Base-by-base conservation (phyloP, 2,113 vertebrate species). In the Hemiscyllium ocellatum region DNA sequence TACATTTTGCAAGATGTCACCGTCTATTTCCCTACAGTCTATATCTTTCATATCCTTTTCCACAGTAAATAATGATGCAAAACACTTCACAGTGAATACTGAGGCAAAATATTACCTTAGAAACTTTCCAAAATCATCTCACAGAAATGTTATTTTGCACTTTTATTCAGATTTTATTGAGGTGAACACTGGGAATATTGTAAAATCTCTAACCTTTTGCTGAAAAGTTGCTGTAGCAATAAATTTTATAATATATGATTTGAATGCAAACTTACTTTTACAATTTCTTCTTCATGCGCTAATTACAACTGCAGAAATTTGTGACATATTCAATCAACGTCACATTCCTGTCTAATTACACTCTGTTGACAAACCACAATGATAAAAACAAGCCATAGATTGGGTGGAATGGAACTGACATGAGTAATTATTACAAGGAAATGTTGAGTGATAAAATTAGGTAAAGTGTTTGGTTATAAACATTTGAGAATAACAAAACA, bases 81-180 rank as follows among this genome's bases (percentile, higher is more conserved):
- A 47, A 47, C 1, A 47, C 42, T 47, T 47, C 42, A 47, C 42
- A 47, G 42, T 47, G 1, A 47, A 47, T 47, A 47, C 42, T 47
- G 42, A 47, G 0, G 42, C 42, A 47, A 47, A 47, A 47, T 72
- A 80, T 37, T 3, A 80, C 17, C n/a, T 4, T 80, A 42, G n/a
- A 80, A 80, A 42, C 78, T 37, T 80, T 80, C n/a, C 78, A 80
- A 80, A 17, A 19, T 42, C n/a, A 37, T 15, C n/a, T 80, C 37
- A 80, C 19, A 22, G 65, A 37, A 24, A 61, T 29, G 33, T 61
- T 61, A 33, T 33, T 29, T 33, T 56, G 42, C 33, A 33, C 3
- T 91, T 91, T n/a, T 65, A 61, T 91, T 91, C 89, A 91, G 56
- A 13, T 66, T 65, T 93, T 93, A 93, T 66, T 42, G n/a, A 65